Evolutionary conservation across 2,113 vertebrate genomes (phyloP), one percentile per base, ranked within the genome.

Genomic region (Madoqua kirkii): DNA sequence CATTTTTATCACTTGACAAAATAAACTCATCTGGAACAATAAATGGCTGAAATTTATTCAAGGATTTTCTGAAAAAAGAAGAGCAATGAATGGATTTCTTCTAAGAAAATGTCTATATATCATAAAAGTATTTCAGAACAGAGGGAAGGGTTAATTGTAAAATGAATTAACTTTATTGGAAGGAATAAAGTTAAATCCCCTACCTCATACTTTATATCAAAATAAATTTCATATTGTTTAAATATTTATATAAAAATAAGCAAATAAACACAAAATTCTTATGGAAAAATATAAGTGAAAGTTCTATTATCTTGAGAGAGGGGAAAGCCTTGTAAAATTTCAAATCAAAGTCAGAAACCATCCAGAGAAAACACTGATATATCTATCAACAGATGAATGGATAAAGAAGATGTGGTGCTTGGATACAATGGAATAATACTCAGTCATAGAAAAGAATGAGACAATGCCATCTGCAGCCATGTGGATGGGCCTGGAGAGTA

Each of bases 1-100:
- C 36, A 27, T 23, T 76, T 78, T 87, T 7, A 45, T 57, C 76
- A 62, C 4, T 33, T 60, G 33, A 52, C 55, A 64, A 89, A 54
- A 91, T 88, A 95, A 86, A 82, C 60, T 90, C 45, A 85, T 85
- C 57, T 92, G 21, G 43, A 79, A 55, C 64, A 95, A 87, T 87
- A 55, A n/a, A 54, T 36, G 78, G 27, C 48, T 90, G 48, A 87
- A 89, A 79, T 95, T 60, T 83, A 87, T 52, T 76, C 31, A n/a
- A 33, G 36, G 14, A 71, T 71, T 92, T 95, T 92, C 25, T 81
- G n/a, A n/a, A 71, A 82, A 78, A 57, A 78, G 0, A 43, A 33
- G 4, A 88, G 3, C 5, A 87, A 36, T 78, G 17, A 87, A 92
- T 19, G 31, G 15, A 67, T 50, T 55, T 79, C 7, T 45, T 67